Base-by-base conservation (phyloP, 2,113 vertebrate species). In the Aramus guarauna region DNA sequence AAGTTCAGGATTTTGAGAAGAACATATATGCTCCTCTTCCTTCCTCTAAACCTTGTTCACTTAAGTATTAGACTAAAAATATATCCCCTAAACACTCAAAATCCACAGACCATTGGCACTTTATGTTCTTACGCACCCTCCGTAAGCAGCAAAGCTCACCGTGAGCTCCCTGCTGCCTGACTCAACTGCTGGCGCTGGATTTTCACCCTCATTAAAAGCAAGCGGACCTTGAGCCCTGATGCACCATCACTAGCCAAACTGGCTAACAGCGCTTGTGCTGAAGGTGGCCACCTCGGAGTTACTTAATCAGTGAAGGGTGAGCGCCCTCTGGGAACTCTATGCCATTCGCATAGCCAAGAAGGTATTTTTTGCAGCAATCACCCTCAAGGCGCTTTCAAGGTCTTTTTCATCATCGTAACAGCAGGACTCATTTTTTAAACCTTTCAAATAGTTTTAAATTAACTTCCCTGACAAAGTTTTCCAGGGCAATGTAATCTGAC, bases 311-410 rank as follows among this genome's bases (percentile, higher is more conserved):
- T 9, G 8, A 24, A 30, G 0, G 9, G n/a, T 3, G 37, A 81
- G 69, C 4, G 0, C 0, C 1, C 21, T 41, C 39, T 23, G 45
- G 41, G 41, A 90, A 20, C 66, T 4, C 6, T 14, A n/a, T 12
- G 6, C 24, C 37, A 9, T 43, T 12, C 1, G 0, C 79, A 16
- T 1, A 26, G 50, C 67, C 89, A 56, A 24, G 59, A 24, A 39
- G 53, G 43, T 14, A 73, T 27, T 58, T 64, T 64, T 5, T 2
- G 72, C 85, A 67, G 55, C 41, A 26, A 30, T 37, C 1, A 0
- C 48, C 36, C 81, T 67, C 81, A 26, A 76, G 58, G 85, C 9
- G 0, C 50, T 73, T 43, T 60, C 85, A 86, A 95, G 88, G 93
- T 84, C 76, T 84, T 90, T 76, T 52, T n/a, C 86, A 84, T 74